phyloP scores from a whole-genome alignment of 2,888 invertebrate species.

The Eulithis testata region DNA sequence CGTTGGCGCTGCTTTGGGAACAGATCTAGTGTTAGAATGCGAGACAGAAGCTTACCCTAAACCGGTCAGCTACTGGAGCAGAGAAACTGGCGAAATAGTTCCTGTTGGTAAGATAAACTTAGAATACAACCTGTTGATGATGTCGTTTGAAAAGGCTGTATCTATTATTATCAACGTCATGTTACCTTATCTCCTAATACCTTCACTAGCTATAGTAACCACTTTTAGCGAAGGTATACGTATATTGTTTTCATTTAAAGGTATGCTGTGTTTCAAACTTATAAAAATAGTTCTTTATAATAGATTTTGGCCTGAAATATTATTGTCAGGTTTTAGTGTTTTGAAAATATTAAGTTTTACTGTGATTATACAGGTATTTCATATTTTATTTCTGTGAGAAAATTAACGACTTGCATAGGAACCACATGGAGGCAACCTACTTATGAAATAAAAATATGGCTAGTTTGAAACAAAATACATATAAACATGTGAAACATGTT shows the following conservation, averaged over 20 bases:
- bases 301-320: constrained; percentile 14
- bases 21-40: constrained; percentile 91
- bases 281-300: constrained; percentile 3
- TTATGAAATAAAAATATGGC: too few relatives aligned
- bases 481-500: too few relatives aligned
- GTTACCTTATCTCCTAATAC: too few relatives aligned
- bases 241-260: constrained; percentile 24
- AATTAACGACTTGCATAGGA: background rate
- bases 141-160: too few relatives aligned
- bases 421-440: background rate
- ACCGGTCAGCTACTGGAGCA: constrained; percentile 94
- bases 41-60: constrained; percentile 94
- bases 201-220: too few relatives aligned
- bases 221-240: constrained; percentile 19
- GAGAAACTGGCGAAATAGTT: constrained; percentile 90
- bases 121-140: too few relatives aligned
- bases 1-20: constrained; percentile 91
- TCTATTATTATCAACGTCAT: too few relatives aligned
- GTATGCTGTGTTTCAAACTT: constrained; percentile 24
- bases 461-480: too few relatives aligned
- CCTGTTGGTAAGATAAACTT: constrained; percentile 87
- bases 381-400: background rate
- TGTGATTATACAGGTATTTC: background rate
- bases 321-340: constrained; percentile 3
- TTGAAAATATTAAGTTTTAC: background rate